phyloP scores from a whole-genome alignment of 2,797 vertebrate species.

The Sebastes nivosus region DNA sequence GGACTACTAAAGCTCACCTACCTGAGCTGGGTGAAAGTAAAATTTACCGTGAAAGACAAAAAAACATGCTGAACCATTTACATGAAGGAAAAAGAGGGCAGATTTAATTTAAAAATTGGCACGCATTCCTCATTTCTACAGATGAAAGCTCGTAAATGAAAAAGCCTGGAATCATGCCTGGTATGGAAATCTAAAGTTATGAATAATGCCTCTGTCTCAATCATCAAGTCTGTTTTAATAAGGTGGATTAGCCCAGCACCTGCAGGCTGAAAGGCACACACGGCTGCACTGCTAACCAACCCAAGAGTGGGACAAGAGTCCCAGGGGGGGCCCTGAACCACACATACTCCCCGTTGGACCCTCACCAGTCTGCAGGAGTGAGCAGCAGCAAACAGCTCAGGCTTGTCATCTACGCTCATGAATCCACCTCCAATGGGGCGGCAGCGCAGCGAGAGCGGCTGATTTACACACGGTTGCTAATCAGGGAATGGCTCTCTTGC shows the following conservation, averaged over 20 bases:
- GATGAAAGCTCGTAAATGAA: slow-evolving; percentile 98
- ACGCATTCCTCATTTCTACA: slow-evolving; percentile 89
- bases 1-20: slow-evolving; percentile 36
- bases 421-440: slow-evolving; percentile 60
- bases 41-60: slow-evolving; percentile 74
- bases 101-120: slow-evolving; percentile 99
- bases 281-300: slow-evolving; percentile 65
- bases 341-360: slow-evolving; percentile 53
- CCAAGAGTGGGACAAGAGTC: slow-evolving; percentile 58
- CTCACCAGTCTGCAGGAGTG: slow-evolving; percentile 39
- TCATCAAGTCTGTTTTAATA: slow-evolving; percentile 95
- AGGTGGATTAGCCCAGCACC: slow-evolving; percentile 88
- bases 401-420: slow-evolving; percentile 71
- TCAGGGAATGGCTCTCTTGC: slow-evolving; percentile 85
- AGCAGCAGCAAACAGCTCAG: slow-evolving; percentile 61
- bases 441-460: slow-evolving; percentile 48
- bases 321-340: slow-evolving; percentile 34
- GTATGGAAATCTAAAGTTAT: slow-evolving; percentile 96
- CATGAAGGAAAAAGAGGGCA: slow-evolving; percentile 83
- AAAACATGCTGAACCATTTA: slow-evolving; percentile 76
- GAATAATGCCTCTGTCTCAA: slow-evolving; percentile 98
- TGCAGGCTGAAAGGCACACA: slow-evolving; percentile 67
- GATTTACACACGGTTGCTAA: slow-evolving; percentile 83
- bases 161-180: slow-evolving; percentile 94
- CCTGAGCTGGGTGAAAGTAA: slow-evolving; percentile 38